phyloP scores from a whole-genome alignment of 2,888 invertebrate species.

The Villa cingulata region DNA sequence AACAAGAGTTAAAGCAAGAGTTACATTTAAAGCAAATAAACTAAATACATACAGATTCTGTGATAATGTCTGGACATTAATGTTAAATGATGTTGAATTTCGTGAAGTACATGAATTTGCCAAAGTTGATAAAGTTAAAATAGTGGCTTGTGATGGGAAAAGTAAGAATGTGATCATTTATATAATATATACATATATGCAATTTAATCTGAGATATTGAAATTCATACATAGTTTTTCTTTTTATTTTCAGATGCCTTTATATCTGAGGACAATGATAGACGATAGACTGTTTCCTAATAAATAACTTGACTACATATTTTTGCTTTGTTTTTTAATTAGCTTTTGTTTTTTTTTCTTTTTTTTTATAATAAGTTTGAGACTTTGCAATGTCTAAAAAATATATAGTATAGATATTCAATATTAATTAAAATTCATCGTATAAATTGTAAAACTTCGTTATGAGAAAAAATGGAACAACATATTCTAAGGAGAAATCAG shows the following conservation, averaged over 20 bases:
- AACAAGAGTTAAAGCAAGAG: conserved; percentile 77
- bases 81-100: conserved; percentile 96
- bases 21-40: conserved; percentile 86
- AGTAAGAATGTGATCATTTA: conserved; percentile 39
- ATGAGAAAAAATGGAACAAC: too few species aligned
- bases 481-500: too few species aligned
- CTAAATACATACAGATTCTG: conserved; percentile 87
- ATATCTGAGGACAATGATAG: conserved; percentile 5
- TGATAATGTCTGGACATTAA: conserved; percentile 99
- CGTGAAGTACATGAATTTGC: conserved; percentile 87
- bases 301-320: not conserved
- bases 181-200: too few species aligned
- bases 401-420: too few species aligned
- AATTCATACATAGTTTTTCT: too few species aligned
- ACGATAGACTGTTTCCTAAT: not conserved
- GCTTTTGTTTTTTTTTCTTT: too few species aligned
- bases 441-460: too few species aligned
- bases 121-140: conserved; percentile 88
- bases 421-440: too few species aligned
- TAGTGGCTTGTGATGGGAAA: conserved; percentile 96
- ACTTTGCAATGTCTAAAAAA: too few species aligned
- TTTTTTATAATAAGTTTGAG: too few species aligned
- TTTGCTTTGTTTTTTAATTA: too few species aligned
- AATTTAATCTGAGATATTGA: too few species aligned
- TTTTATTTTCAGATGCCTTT: conserved; percentile 3